Evolutionary conservation across 1,140 invertebrate species (phyloP), one percentile per base, ranked within the genome.

Genomic region (Matsumurasca onukii): DNA sequence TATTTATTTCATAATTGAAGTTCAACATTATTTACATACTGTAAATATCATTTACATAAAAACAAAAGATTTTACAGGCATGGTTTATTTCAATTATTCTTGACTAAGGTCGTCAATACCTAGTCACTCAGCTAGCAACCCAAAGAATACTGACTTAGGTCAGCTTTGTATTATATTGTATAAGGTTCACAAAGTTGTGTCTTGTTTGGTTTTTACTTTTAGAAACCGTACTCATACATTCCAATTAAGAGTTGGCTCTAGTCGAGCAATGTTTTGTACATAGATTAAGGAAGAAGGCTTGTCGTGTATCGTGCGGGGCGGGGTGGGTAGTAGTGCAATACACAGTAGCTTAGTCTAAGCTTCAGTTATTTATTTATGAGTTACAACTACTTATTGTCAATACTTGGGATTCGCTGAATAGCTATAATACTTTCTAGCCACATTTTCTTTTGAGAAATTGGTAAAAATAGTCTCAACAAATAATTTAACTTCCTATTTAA

Each of bases 321-420:
- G 55, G 55, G 55, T 15, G 15, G 55, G 55, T 27, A 59, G 25
- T 59, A 22, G 55, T 59, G 55, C 55, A 59, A 59, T 59, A 59
- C 2, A 3, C 5, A 2, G 55, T 59, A 59, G 55, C 12, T 59
- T 27, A 27, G 55, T 59, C 24, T 59, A 39, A 9, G 34, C 34
- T 39, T 39, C 22, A 29, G 15, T 59, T 59, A 2, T 59, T 59
- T 27, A 29, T 27, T 59, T 59, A 27, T 27, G 15, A 59, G 55
- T 51, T 51, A n/a, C n/a, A n/a, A n/a, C n/a, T n/a, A n/a, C n/a
- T n/a, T n/a, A n/a, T n/a, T n/a, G n/a, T n/a, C n/a, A n/a, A n/a
- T n/a, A n/a, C n/a, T n/a, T n/a, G 34, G 5, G 34, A 39, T 39
- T 39, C 34, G 34, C 34, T 39, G 5, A 9, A 39, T 39, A 39